Evolutionary conservation across 2,113 vertebrate genomes (phyloP).

Genomic region (Larimichthys polyactis): DNA sequence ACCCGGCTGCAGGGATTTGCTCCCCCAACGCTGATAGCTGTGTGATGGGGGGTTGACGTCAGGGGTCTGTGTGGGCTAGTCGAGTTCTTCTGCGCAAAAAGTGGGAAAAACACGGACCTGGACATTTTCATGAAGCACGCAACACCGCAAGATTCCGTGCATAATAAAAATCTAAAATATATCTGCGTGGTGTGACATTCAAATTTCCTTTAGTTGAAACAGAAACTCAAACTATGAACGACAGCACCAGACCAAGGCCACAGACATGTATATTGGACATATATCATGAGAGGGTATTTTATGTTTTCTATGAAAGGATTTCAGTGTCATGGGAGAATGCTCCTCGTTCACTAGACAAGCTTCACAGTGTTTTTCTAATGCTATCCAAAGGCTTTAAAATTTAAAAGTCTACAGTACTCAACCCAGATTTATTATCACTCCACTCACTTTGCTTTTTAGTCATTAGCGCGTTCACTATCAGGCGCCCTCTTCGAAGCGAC

Average conservation of each 20-base stretch:
- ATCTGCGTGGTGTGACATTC: neutral
- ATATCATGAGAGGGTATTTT: neutral
- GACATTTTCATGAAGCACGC: neutral
- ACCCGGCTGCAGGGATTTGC: neutral
- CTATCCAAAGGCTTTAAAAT: neutral
- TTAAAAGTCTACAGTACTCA: neutral
- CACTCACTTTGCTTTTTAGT: neutral
- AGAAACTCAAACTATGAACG: neutral
- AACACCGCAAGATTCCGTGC: neutral
- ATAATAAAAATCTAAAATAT: neutral
- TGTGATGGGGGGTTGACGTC: neutral
- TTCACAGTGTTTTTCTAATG: neutral
- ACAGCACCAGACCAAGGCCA: neutral
- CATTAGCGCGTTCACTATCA: slow-evolving; percentile 28
- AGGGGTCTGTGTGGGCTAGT: neutral
- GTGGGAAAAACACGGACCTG: neutral
- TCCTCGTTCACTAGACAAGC: neutral
- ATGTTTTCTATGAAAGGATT: neutral
- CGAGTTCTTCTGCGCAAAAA: neutral
- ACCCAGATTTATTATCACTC: slow-evolving; percentile 18
- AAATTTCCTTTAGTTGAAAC: neutral
- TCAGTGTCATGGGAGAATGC: too few relatives aligned
- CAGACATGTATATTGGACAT: neutral
- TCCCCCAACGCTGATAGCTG: neutral
- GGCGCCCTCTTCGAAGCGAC: slow-evolving; percentile 27